These are phyloP conservation scores for Andrena bucephala DNA, from an alignment of 2,888 invertebrate species.

Conservation along the genomic window DNA sequence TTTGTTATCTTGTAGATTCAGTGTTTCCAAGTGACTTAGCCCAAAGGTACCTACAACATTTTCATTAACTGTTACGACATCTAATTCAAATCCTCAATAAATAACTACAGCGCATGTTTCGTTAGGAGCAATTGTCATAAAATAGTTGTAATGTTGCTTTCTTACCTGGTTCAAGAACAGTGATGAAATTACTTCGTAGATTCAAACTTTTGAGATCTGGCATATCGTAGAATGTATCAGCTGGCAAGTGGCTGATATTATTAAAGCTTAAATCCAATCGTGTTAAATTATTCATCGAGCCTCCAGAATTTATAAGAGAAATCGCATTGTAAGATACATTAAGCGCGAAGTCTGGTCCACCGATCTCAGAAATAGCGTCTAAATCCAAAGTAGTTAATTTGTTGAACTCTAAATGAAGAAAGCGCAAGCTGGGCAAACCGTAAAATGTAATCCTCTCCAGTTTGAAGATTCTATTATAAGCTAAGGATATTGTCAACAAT, in stretches of 20 bases:
- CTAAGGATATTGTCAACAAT: conserved; percentile 93
- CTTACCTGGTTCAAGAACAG: conserved; percentile 90
- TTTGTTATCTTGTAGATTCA: conserved; percentile 91
- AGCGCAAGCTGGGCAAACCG: conserved; percentile 91
- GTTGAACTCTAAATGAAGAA: conserved; percentile 93
- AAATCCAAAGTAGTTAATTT: conserved; percentile 88
- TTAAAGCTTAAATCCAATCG: conserved; percentile 95
- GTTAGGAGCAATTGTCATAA: background rate
- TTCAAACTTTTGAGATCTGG: conserved; percentile 92
- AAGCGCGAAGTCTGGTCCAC: conserved; percentile 88
- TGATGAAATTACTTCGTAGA: conserved; percentile 92
- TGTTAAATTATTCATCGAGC: conserved; percentile 88
- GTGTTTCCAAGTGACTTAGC: conserved; percentile 87
- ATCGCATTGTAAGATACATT: conserved; percentile 94
- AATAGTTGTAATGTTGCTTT: background rate
- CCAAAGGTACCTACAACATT: conserved; percentile 89
- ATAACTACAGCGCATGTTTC: too few species aligned
- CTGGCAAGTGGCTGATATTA: conserved; percentile 89
- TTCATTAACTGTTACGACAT: background rate
- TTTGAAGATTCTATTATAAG: conserved; percentile 91
- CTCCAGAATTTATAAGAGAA: conserved; percentile 86
- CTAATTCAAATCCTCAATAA: background rate
- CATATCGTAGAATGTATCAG: conserved; percentile 89
- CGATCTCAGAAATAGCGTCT: conserved; percentile 80
- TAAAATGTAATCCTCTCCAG: conserved; percentile 91